Evolutionary conservation across 2,797 vertebrate species (phyloP).

Genomic region (Hafferia zeledoni): DNA sequence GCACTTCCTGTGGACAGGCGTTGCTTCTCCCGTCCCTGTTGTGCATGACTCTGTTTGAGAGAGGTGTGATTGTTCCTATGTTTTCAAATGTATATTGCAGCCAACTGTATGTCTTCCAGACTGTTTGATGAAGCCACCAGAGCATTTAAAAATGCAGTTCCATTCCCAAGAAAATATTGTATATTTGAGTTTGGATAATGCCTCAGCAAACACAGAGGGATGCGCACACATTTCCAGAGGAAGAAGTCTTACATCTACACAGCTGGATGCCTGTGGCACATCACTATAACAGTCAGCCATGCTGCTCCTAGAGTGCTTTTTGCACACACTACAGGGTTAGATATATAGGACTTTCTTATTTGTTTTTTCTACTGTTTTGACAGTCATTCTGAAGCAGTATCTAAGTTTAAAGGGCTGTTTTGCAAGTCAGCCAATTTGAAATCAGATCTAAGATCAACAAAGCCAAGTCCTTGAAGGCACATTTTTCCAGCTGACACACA

Average conservation of each 20-base stretch:
- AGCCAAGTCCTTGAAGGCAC: neutral
- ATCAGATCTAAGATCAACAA: conserved; percentile 25
- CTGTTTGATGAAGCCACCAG: neutral
- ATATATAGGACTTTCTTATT: neutral
- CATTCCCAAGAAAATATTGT: neutral
- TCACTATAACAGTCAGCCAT: neutral
- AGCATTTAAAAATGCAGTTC: conserved; percentile 8
- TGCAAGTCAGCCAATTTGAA: conserved; percentile 43
- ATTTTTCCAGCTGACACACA: conserved; percentile 41
- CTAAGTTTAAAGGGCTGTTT: conserved; percentile 24
- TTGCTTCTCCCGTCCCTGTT: neutral
- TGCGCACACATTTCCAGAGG: neutral
- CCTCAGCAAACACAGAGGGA: conserved; percentile 7
- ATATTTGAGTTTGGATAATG: neutral
- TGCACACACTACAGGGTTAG: neutral
- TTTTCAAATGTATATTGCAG: neutral
- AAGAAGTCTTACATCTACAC: neutral
- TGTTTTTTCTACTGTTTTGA: conserved; percentile 12
- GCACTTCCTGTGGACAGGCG: neutral
- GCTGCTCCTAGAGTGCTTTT: neutral
- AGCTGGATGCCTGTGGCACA: neutral
- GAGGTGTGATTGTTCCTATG: neutral
- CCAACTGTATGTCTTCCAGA: neutral
- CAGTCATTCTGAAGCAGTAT: neutral
- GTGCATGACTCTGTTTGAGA: neutral